phyloP scores from a whole-genome alignment of 2,113 vertebrate genomes.

The Rana temporaria region DNA sequence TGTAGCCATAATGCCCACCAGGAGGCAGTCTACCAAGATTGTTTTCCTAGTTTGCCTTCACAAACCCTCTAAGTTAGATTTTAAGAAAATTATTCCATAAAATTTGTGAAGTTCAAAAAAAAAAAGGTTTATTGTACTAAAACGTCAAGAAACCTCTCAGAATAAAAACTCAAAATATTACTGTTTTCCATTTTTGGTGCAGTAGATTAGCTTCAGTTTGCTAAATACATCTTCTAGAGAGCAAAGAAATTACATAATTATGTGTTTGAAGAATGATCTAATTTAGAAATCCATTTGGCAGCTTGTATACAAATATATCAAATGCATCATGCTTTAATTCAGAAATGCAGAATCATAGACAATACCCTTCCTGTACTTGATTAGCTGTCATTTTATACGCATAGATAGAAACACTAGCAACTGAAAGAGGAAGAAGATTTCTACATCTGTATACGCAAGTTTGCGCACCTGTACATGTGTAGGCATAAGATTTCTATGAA shows the following conservation, averaged over 20 bases:
- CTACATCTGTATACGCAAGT: too few relatives aligned
- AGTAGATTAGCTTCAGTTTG: conserved; percentile 30
- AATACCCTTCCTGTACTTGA: background rate
- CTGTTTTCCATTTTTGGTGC: conserved; percentile 32
- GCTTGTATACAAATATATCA: conserved; percentile 16
- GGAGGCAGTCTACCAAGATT: too few relatives aligned
- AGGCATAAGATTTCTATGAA: too few relatives aligned
- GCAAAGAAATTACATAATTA: conserved; percentile 65
- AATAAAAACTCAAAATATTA: conserved; percentile 10
- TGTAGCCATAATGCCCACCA: too few relatives aligned
- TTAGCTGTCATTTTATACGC: background rate
- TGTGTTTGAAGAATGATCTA: conserved; percentile 59
- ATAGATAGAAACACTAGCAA: too few relatives aligned
- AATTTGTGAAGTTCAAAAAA: too few relatives aligned
- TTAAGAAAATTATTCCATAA: too few relatives aligned
- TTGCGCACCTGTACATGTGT: too few relatives aligned
- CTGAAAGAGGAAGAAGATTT: too few relatives aligned
- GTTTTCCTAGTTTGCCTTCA: too few relatives aligned
- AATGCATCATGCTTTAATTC: background rate
- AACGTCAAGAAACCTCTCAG: background rate
- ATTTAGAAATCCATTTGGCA: conserved; percentile 47
- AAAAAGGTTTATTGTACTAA: too few relatives aligned
- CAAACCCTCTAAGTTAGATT: too few relatives aligned
- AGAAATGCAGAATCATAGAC: background rate
- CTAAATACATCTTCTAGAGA: conserved; percentile 59